These are phyloP conservation scores for Sphyrna mokarran DNA, from an alignment of 2,113 vertebrate species.

Conservation along the genomic window DNA sequence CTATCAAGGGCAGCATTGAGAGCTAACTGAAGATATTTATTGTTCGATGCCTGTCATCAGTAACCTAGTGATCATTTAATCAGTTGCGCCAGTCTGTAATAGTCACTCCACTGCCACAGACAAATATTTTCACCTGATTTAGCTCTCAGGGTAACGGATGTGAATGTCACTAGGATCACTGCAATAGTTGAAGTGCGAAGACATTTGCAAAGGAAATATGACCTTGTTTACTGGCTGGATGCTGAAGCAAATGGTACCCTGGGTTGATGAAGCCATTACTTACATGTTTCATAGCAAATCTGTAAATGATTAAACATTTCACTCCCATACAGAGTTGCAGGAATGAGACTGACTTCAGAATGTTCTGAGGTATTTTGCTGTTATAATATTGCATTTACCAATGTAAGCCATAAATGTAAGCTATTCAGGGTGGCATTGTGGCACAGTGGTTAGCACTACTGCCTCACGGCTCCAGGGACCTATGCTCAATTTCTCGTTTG, in stretches of 20 bases:
- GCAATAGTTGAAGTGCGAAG: neutral
- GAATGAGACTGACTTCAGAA: neutral
- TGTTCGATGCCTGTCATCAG: neutral
- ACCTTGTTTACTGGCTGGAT: neutral
- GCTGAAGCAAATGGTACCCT: neutral
- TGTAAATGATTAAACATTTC: constrained; percentile 3
- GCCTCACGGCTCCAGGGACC: too few relatives aligned
- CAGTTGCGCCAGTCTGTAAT: neutral
- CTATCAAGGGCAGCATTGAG: neutral
- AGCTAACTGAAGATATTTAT: neutral
- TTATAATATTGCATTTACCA: neutral
- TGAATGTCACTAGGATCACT: neutral
- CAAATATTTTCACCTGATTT: neutral
- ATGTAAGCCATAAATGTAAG: neutral
- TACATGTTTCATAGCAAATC: neutral
- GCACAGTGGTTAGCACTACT: too few relatives aligned
- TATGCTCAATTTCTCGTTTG: too few relatives aligned
- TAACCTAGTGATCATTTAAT: neutral
- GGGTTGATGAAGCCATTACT: neutral
- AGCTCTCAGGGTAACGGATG: neutral
- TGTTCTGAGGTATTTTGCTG: neutral
- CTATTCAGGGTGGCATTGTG: too few relatives aligned
- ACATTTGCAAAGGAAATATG: neutral
- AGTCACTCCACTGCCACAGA: neutral
- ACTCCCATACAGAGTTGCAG: neutral